These are phyloP conservation scores for Cremastinae sp. DNA, from an alignment of 2,888 invertebrate species.

Conservation along the genomic window DNA sequence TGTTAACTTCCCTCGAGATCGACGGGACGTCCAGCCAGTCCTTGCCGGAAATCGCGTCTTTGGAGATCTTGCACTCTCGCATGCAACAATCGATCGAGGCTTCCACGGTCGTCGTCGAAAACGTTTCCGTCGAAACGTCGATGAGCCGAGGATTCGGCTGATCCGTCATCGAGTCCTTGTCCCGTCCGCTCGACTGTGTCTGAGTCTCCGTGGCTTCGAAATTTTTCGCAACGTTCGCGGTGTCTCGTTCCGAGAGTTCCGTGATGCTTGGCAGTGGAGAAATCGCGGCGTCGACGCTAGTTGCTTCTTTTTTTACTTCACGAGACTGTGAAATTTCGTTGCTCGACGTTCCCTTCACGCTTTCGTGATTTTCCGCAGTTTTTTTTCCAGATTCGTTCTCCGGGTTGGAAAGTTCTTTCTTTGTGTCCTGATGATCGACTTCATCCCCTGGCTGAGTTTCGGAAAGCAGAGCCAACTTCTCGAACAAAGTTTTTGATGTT, in stretches of 20 bases:
- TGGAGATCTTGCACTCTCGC: constrained; percentile 19
- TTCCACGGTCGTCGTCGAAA: constrained; percentile 21
- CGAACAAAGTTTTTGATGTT: constrained; percentile 44
- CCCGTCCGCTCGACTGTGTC: constrained; percentile 5
- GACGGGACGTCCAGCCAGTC: constrained; percentile 42
- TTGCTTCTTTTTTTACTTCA: neutral
- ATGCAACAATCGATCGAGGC: constrained; percentile 44
- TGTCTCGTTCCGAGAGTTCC: neutral
- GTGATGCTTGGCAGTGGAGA: constrained; percentile 25
- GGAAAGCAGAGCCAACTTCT: constrained; percentile 48
- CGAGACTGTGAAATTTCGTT: too few relatives aligned
- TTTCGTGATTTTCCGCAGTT: neutral
- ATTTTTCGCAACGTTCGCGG: constrained; percentile 18
- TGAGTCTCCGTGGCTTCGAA: constrained; percentile 34
- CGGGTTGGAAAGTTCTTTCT: neutral
- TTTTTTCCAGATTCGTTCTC: constrained; percentile 29
- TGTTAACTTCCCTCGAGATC: constrained; percentile 33
- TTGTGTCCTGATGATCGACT: too few relatives aligned
- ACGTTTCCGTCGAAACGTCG: constrained; percentile 41
- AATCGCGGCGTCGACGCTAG: constrained; percentile 26
- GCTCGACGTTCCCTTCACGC: too few relatives aligned
- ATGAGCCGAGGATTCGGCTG: constrained; percentile 13
- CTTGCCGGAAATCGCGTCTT: constrained; percentile 50
- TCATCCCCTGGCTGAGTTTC: constrained; percentile 33
- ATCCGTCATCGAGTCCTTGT: constrained; percentile 43